These are phyloP conservation scores for Miltochrista miniata DNA, from an alignment of 2,888 invertebrate genomes.

Conservation along the genomic window DNA sequence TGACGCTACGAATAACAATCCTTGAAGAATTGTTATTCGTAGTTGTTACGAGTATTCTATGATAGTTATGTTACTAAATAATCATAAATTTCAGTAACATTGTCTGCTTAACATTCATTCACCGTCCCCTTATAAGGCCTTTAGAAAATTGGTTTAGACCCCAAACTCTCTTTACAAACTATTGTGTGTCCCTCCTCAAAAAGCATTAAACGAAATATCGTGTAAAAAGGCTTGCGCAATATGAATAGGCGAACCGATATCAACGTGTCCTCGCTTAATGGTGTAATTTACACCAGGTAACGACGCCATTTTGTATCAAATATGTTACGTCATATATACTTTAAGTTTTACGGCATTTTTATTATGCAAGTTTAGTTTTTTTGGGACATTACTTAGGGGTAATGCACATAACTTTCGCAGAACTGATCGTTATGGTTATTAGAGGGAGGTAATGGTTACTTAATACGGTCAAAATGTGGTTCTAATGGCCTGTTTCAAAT, in stretches of 20 bases:
- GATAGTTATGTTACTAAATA: too few species aligned
- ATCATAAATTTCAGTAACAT: background rate
- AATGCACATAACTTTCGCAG: conserved; percentile 33
- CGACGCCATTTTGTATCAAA: conserved; percentile 48
- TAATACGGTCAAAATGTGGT: conserved; percentile 12
- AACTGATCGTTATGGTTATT: conserved; percentile 14
- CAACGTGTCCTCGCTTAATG: conserved; percentile 39
- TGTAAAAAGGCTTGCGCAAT: conserved; percentile 21
- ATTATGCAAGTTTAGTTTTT: conserved; percentile 31
- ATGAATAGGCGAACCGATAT: conserved; percentile 25
- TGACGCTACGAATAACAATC: too few species aligned
- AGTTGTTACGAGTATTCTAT: too few species aligned
- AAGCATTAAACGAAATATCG: conserved; percentile 14
- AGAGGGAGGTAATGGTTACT: conserved; percentile 9
- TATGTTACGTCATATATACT: conserved; percentile 34
- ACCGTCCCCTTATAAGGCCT: conserved; percentile 2
- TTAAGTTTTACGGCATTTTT: conserved; percentile 44
- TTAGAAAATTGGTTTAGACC: background rate
- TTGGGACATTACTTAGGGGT: conserved; percentile 34
- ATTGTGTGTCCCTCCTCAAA: conserved; percentile 12
- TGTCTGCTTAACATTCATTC: background rate
- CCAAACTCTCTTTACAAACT: conserved; percentile 8
- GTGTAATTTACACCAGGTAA: conserved; percentile 51
- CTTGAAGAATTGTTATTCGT: too few species aligned
- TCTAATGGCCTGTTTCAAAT: conserved; percentile 8